These are phyloP conservation scores for Pangasius macronema DNA, from an alignment of 2,797 vertebrate species.

Conservation along the genomic window DNA sequence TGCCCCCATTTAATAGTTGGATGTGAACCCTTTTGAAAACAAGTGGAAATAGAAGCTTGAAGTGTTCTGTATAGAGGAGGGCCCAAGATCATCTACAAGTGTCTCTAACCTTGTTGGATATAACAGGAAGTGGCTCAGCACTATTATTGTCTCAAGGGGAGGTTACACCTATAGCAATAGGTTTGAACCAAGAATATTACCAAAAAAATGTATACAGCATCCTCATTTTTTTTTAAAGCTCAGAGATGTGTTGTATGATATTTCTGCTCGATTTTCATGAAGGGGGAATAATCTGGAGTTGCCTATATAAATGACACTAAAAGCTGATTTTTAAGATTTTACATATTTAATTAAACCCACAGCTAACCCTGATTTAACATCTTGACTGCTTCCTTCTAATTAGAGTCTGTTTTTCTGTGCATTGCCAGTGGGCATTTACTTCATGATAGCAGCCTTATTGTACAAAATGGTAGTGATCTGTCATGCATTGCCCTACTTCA, in stretches of 20 bases:
- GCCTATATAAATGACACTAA: neutral
- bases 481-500: slow-evolving; percentile 2
- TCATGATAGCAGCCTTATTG: neutral
- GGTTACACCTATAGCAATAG: neutral
- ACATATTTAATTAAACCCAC: neutral
- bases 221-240: neutral
- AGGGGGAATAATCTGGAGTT: too few species aligned
- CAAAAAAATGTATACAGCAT: neutral
- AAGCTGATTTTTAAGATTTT: neutral
- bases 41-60: neutral
- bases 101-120: neutral
- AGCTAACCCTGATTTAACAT: neutral
- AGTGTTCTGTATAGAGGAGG: neutral
- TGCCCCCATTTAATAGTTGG: neutral
- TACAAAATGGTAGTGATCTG: neutral
- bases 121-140: neutral
- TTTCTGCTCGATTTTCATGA: neutral
- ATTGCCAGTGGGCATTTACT: neutral
- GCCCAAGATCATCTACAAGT: neutral
- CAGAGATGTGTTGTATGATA: too few species aligned
- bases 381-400: too few species aligned
- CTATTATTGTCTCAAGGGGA: neutral
- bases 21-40: neutral
- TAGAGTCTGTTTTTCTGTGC: neutral
- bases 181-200: neutral